Evolutionary conservation across 2,888 invertebrate genomes (phyloP).

Genomic region (Podabrus alpinus): DNA sequence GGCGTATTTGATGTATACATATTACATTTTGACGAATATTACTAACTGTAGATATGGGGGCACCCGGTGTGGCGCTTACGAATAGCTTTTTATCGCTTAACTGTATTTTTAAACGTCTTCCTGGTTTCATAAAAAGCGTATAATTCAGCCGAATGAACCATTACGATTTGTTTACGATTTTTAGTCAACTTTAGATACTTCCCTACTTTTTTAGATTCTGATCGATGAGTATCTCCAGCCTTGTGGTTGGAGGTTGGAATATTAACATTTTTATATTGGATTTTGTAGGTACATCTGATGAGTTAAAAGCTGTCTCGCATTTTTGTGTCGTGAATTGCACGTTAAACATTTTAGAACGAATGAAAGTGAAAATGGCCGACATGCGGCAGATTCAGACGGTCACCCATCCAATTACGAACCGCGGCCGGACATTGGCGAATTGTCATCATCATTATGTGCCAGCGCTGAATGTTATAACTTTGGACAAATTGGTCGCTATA

Average conservation of each 20-base stretch:
- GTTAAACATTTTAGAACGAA: too few relatives aligned
- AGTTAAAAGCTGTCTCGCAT: neutral
- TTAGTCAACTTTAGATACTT: neutral
- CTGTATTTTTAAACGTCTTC: neutral
- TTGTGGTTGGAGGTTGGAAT: neutral
- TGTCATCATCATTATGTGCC: too few relatives aligned
- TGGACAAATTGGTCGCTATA: too few relatives aligned
- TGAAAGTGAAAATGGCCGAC: too few relatives aligned
- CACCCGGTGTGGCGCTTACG: neutral
- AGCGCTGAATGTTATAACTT: too few relatives aligned
- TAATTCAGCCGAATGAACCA: neutral
- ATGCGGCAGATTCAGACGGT: too few relatives aligned
- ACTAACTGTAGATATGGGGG: neutral
- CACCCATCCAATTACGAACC: too few relatives aligned
- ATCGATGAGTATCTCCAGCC: neutral
- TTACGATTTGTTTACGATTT: neutral
- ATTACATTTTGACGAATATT: neutral
- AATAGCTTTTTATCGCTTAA: neutral
- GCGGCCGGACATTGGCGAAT: too few relatives aligned
- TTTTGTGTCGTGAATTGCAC: neutral
- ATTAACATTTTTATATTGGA: neutral
- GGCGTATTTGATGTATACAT: neutral
- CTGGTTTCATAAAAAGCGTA: neutral
- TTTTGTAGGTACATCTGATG: neutral
- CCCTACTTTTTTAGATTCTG: neutral